Evolutionary conservation across 2,797 vertebrate species (phyloP).

Genomic region (Balearica regulorum): DNA sequence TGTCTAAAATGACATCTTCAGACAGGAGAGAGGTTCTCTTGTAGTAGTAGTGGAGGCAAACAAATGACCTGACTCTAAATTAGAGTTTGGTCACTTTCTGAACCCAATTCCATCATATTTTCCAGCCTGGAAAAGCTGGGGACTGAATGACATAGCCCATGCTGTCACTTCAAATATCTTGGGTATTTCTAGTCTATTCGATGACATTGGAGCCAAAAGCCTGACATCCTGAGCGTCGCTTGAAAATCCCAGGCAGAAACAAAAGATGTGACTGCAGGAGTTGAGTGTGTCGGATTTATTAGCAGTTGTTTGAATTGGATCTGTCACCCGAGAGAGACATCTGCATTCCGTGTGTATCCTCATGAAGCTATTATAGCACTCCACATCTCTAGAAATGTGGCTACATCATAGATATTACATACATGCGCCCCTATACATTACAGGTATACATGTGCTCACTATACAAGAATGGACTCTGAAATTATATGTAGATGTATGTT

Average conservation of each 20-base stretch:
- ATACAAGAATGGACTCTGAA: background rate
- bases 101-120: fast-evolving
- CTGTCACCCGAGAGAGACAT: background rate
- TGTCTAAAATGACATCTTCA: background rate
- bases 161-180: background rate
- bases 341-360: background rate
- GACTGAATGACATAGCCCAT: background rate
- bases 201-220: background rate
- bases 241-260: background rate
- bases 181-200: background rate
- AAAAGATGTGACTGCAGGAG: background rate
- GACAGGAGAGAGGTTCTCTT: background rate
- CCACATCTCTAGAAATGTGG: background rate
- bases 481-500: background rate
- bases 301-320: background rate
- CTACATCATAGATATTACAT: background rate
- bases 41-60: background rate
- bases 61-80: background rate
- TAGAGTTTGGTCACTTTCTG: background rate
- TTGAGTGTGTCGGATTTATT: background rate
- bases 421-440: too few species aligned
- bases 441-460: fast-evolving
- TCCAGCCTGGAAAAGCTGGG: background rate
- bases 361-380: background rate
- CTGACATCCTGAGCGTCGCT: background rate